Evolutionary conservation across 2,888 invertebrate genomes (phyloP).

Genomic region (Scaptomyza cyrtandrae): DNA sequence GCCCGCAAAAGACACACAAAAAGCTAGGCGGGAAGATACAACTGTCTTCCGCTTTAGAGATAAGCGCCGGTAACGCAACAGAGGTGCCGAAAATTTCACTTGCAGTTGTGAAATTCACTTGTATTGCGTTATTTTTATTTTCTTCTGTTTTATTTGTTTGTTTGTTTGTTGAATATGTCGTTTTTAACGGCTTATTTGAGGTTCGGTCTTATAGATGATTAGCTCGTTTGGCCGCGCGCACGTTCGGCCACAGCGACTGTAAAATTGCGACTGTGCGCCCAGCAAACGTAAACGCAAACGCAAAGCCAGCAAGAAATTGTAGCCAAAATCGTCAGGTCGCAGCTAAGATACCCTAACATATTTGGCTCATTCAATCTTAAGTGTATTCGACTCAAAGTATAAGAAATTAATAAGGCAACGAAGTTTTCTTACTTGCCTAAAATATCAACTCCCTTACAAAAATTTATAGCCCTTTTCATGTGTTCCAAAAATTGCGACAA

Average conservation of each 20-base stretch:
- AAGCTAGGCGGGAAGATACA: not conserved
- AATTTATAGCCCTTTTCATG: not conserved
- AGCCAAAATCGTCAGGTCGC: constrained; percentile 8
- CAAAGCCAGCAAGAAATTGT: constrained; percentile 48
- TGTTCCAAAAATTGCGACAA: not conserved
- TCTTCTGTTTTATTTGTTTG: not conserved
- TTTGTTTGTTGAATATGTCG: constrained; percentile 45
- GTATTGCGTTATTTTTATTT: constrained; percentile 17
- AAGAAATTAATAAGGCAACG: not conserved
- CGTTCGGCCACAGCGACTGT: constrained; percentile 69
- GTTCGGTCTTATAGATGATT: constrained; percentile 25
- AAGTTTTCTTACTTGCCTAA: too few relatives aligned
- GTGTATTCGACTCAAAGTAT: not conserved
- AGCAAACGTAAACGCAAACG: constrained; percentile 47
- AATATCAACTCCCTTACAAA: too few relatives aligned
- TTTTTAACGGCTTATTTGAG: constrained; percentile 54
- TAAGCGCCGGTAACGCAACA: constrained; percentile 47
- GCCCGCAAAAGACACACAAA: constrained; percentile 28
- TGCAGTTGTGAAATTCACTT: constrained; percentile 60
- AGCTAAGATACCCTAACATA: constrained; percentile 35
- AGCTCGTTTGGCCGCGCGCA: constrained; percentile 61
- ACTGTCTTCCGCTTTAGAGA: not conserved
- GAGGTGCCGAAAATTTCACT: constrained; percentile 48
- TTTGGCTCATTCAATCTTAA: not conserved
- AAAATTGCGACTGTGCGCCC: constrained; percentile 72